Base-by-base conservation (phyloP, 2,113 vertebrate species). In the Psettodes erumei region DNA sequence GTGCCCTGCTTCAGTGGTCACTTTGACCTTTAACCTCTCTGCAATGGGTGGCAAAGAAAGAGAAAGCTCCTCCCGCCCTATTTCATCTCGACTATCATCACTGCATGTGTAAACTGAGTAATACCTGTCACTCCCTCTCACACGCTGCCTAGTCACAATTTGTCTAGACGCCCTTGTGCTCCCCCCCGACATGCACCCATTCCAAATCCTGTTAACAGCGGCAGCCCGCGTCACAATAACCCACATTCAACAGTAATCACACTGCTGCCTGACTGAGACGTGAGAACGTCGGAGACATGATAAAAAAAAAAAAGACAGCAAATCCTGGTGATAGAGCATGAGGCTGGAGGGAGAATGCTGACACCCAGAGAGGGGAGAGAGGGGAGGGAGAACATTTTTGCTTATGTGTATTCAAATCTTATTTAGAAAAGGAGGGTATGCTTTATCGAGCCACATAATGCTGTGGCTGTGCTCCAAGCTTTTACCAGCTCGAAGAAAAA, bases 171-270 rank as follows among this genome's bases (percentile, higher is more conserved):
- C 83, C 73, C 80, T 81, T 81, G 35, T 53, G 59, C 40, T 74
- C 82, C 77, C 72, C 77, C 72, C 53, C 27, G 53, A 82, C 84
- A 81, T 28, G 15, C 84, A 69, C 48, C 77, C 77, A 30, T 55
- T 74, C 66, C 78, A 90, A 91, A 91, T 91, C 90, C 81, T 71
- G 84, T 91, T 88, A 91, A 73, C 68, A 19, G 42, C 15, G 40
- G 50, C 61, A 62, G 80, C 74, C 75, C 35, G 72, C 21, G 60
- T 77, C 79, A 87, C 86, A 84, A 88, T 88, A 91, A 89, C 88
- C 87, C 86, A 90, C 85, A 90, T 91, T 85, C 75, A 32, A 48
- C 79, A 72, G 79, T 84, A 86, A 82, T 82, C 87, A 73, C 76
- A 74, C 33, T 56, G 77, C 33, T 56, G 77, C 19, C 69, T 68